A percentile compares a stretch with the other conserved stretches of the same genome.
phyloP scores from a whole-genome alignment of 2,113 vertebrate genomes.

The Carettochelys insculpta region DNA sequence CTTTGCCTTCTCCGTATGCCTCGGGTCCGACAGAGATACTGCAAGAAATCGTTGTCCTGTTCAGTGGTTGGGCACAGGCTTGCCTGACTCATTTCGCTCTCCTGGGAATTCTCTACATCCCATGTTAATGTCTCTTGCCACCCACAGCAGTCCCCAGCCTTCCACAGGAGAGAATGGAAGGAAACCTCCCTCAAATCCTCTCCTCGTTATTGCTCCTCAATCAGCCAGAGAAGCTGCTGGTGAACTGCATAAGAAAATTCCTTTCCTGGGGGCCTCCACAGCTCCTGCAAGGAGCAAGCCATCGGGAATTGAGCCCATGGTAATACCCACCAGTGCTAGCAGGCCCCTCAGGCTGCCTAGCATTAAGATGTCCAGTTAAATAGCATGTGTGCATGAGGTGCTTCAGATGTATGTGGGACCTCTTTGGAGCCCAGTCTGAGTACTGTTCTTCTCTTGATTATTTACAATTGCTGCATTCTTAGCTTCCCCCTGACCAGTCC shows the following conservation, averaged over 20 bases:
- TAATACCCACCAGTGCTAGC: neutral
- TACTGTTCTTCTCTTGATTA: accelerated
- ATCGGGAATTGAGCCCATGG: too few relatives aligned
- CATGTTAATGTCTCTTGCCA: neutral
- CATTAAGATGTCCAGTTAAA: accelerated
- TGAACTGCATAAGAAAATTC: neutral
- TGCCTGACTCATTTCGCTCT: neutral
- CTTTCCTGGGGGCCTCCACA: neutral
- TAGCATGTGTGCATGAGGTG: neutral
- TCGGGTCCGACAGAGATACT: neutral
- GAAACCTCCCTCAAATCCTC: too few relatives aligned
- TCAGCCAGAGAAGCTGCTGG: neutral
- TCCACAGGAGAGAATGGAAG: too few relatives aligned
- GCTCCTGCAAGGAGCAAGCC: neutral
- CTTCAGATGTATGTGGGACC: neutral
- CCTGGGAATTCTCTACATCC: neutral
- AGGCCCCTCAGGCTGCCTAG: neutral
- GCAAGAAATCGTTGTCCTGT: neutral
- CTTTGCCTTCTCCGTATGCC: neutral
- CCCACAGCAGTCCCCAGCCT: too few relatives aligned
- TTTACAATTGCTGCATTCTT: neutral
- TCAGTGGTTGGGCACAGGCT: neutral
- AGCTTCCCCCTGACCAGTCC: neutral
- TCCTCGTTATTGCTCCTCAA: neutral
- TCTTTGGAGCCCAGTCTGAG: neutral